phyloP scores from a whole-genome alignment of 1,140 invertebrate genomes.

The Zaprionus davidi region DNA sequence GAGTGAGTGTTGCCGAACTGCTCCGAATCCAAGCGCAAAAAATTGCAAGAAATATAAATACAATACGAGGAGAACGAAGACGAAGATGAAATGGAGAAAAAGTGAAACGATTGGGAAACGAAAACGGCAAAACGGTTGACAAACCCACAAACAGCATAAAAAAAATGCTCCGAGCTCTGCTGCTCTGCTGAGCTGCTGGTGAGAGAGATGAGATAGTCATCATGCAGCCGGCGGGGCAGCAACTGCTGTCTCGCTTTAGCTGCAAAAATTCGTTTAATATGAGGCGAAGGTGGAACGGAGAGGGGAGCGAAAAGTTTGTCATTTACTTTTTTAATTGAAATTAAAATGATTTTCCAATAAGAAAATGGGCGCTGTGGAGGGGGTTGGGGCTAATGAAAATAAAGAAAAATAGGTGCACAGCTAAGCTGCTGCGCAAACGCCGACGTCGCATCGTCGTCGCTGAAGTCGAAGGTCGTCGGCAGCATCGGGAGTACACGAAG shows the following conservation, averaged over 20 bases:
- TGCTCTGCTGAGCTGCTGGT: background rate
- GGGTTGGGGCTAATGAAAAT: conserved; percentile 41
- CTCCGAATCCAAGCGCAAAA: conserved; percentile 69
- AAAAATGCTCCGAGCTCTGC: conserved; percentile 24
- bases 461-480: conserved; percentile 32
- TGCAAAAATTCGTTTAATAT: conserved; percentile 63
- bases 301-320: conserved; percentile 63
- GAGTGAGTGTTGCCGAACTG: conserved; percentile 51
- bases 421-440: conserved; percentile 76
- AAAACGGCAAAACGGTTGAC: conserved; percentile 71
- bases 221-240: conserved; percentile 26
- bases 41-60: conserved; percentile 80
- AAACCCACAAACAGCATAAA: conserved; percentile 69
- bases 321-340: conserved; percentile 83
- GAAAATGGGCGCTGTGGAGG: conserved; percentile 49
- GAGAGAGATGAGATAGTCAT: conserved; percentile 42
- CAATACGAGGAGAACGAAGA: conserved; percentile 35
- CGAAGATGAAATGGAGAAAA: conserved; percentile 61
- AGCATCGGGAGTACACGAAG: conserved; percentile 45
- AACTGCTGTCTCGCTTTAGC: conserved; percentile 50
- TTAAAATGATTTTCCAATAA: conserved; percentile 81
- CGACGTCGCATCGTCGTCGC: conserved; percentile 22
- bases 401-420: conserved; percentile 41
- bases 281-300: background rate
- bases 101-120: conserved; percentile 77